These are phyloP conservation scores for Conus canariensis DNA, from an alignment of 2,888 invertebrate genomes.

Conservation along the genomic window DNA sequence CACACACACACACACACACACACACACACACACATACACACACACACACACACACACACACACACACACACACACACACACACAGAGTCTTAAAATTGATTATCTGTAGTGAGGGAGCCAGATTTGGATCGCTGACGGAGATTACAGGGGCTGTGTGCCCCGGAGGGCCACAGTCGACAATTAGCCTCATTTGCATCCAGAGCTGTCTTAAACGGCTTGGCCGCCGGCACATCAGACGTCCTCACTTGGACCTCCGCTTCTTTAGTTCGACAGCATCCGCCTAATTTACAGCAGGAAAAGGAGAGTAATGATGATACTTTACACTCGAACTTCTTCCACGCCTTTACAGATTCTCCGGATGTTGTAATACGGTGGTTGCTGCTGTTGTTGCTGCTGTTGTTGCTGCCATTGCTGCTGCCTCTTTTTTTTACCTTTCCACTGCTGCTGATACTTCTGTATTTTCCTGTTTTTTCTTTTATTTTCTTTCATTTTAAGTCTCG, in stretches of 20 bases:
- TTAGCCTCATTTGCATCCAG: slow-evolving; percentile 30
- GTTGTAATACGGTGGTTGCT: too few relatives aligned
- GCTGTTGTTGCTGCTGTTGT: too few relatives aligned
- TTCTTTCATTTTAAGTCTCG: too few relatives aligned
- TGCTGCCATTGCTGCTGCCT: too few relatives aligned
- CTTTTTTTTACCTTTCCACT: too few relatives aligned
- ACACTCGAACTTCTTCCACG: neutral
- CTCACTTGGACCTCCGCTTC: neutral
- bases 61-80: slow-evolving; percentile 2
- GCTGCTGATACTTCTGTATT: too few relatives aligned
- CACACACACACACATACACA: too few relatives aligned
- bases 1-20: too few relatives aligned
- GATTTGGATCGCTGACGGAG: slow-evolving; percentile 6
- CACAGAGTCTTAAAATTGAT: neutral
- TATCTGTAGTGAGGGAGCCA: neutral
- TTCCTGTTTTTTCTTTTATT: too few relatives aligned
- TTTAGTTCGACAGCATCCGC: neutral
- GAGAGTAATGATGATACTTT: neutral
- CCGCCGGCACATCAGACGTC: neutral
- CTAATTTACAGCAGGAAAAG: neutral
- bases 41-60: neutral
- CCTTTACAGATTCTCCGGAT: too few relatives aligned
- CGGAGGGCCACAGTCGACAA: neutral
- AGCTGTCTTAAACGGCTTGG: slow-evolving; percentile 24
- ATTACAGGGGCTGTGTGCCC: neutral